Percentiles rank a stretch among this genome's conserved stretches.
Conservation (phyloP, 2,888 invertebrate genomes). For the Scaptomyza reducta region DNA sequence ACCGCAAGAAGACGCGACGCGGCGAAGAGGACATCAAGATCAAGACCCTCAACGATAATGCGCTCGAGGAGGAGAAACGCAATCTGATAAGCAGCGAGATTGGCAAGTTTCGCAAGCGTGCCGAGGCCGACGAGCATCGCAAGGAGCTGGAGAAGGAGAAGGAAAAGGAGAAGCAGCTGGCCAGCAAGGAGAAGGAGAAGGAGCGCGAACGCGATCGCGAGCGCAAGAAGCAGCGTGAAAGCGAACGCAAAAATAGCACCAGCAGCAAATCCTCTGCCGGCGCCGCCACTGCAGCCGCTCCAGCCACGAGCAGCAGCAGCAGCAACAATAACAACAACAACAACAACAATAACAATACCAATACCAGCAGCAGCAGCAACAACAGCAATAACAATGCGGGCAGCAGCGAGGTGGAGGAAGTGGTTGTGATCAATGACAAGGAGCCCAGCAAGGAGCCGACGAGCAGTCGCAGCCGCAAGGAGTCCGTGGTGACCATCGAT, state of each 20-base stretch:
- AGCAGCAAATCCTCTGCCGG: slow-evolving; percentile 41
- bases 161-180: slow-evolving; percentile 79
- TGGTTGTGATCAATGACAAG: slow-evolving; percentile 70
- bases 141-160: slow-evolving; percentile 85
- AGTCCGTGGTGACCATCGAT: slow-evolving; percentile 65
- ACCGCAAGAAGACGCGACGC: slow-evolving; percentile 73
- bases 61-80: slow-evolving; percentile 97
- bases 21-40: slow-evolving; percentile 81
- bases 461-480: slow-evolving; percentile 56
- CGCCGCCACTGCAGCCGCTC: not conserved
- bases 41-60: slow-evolving; percentile 91
- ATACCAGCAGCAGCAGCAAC: not conserved
- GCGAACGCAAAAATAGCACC: slow-evolving; percentile 74
- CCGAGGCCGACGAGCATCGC: slow-evolving; percentile 84
- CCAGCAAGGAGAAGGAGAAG: slow-evolving; percentile 84
- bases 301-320: slow-evolving; percentile 4
- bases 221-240: slow-evolving; percentile 82
- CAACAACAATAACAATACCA: slow-evolving; percentile 4
- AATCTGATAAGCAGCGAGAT: slow-evolving; percentile 98
- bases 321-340: slow-evolving; percentile 1
- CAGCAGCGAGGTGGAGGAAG: slow-evolving; percentile 52
- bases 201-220: slow-evolving; percentile 83
- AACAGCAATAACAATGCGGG: not conserved
- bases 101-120: slow-evolving; percentile 98
- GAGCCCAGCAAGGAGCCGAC: slow-evolving; percentile 20